Base-by-base conservation (phyloP, 2,888 invertebrate species). In the Eupithecia centaureata region DNA sequence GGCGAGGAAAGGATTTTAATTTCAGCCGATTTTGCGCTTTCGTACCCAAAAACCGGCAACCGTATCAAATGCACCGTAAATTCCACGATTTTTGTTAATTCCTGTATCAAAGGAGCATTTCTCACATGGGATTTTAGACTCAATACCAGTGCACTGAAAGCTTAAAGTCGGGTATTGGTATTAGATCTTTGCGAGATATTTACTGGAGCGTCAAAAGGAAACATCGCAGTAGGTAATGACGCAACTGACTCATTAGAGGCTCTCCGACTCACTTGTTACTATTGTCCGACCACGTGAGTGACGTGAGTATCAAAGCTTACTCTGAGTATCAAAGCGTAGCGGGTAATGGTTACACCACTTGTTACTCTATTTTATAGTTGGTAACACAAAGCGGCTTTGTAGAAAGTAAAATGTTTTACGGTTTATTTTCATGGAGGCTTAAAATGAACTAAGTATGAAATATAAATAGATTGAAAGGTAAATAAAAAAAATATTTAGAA, bases 191-290 rank as follows among this genome's bases (percentile, higher is more conserved):
- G 73, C 74, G 70, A 80, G 82, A 85, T 86, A 84, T 86, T 85
- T 82, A 83, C 79, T 80, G 82, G 71, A 82, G 81, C 79, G 81
- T 78, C 78, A 77, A 84, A 82, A 82, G 80, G 82, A 80, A 82
- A 76, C 78, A 77, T 74, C 72, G 65, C 72, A 74, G 69, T 76
- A 80, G 78, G 81, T 86, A 86, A 86, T 86, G 84, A 79, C 76
- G 74, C 75, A 72, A 74, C 59, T 65, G 63, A 68, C 81, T 84
- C 83, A 84, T 85, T 86, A 85, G 79, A 78, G 75, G 67, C 80
- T 78, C 79, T 83, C 77, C 63, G 73, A 74, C 70, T 70, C 73
- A 70, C 76, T 75, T 77, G 67, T 75, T 69, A 61, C 68, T 67
- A 73, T 75, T 73, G 73, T 72, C 66, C 57, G 62, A 33, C 67